Percentiles rank a stretch among this genome's conserved stretches.
These are phyloP conservation scores for Pycnomerus fuliginosus DNA, from an alignment of 2,888 invertebrate genomes.

Conservation along the genomic window DNA sequence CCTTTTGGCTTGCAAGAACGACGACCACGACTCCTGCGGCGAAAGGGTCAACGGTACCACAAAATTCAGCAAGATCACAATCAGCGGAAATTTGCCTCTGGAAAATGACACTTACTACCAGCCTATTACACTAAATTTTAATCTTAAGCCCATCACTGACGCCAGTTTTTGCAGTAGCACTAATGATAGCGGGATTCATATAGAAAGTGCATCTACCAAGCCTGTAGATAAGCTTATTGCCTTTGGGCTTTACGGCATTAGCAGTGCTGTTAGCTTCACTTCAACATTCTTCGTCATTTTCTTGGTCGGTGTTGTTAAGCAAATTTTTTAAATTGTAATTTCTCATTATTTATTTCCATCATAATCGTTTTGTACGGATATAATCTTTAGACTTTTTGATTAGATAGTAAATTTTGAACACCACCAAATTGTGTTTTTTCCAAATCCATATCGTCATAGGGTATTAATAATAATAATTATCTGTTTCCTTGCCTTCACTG, in stretches of 20 bases:
- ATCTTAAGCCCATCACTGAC: not conserved
- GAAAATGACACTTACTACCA: not conserved
- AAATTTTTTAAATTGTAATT: not conserved
- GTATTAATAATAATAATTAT: too few relatives aligned
- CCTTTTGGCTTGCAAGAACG: constrained; percentile 30
- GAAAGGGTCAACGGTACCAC: constrained; percentile 20
- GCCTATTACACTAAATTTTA: not conserved
- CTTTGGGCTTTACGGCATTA: too few relatives aligned
- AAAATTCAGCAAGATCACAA: constrained; percentile 27
- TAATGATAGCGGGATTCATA: not conserved
- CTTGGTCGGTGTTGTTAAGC: not conserved
- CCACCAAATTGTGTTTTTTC: not conserved
- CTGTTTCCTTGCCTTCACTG: too few relatives aligned
- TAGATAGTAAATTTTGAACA: not conserved
- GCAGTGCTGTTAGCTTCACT: not conserved
- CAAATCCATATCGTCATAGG: not conserved
- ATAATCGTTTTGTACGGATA: not conserved
- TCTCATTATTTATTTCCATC: not conserved
- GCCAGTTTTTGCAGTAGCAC: not conserved
- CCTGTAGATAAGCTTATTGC: not conserved
- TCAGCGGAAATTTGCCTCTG: constrained; percentile 22
- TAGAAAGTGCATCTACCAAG: not conserved
- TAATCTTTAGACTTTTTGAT: not conserved
- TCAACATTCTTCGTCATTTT: constrained; percentile 1
- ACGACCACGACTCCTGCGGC: constrained; percentile 30